Evolutionary conservation across 2,797 vertebrate genomes (phyloP), one percentile per base, ranked within the genome.

Genomic region (Mycteria americana): DNA sequence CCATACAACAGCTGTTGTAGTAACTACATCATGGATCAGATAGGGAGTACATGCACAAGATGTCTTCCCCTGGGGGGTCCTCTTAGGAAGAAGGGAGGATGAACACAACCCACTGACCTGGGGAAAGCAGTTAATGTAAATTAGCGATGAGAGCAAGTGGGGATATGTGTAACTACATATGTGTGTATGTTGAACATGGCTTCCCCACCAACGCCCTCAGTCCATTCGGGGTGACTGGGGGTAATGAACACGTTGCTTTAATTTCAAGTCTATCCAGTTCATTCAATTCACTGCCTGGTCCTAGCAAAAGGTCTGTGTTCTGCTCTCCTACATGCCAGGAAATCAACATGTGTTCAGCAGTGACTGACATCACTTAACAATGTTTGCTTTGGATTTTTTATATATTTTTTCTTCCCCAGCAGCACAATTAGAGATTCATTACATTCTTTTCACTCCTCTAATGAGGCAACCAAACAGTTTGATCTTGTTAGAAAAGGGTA

Each of bases 371-470:
- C 72, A 59, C 23, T 35, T 25, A 37, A 63, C 39, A 84, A 2
- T 17, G 21, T 77, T 82, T 81, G 35, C 19, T 93, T 81, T 84
- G 27, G 33, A 74, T 17, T 67, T 91, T 82, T 74, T 10, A 16
- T 41, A 5, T 31, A 5, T 37, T 69, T 90, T 94, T 89, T 60
- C 48, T 91, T 79, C 54, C 59, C 14, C 45, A 79, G 35, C 56
- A 93, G 53, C 28, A 53, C 51, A 93, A 73, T 94, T 85, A 88
- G 33, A 62, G 43, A 41, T 53, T 88, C 59, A 79, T 73, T 90
- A 63, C 23, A 53, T 85, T 87, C 43, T 88, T 87, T 82, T 67
- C 60, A 51, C 31, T 94, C 33, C 48, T 82, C 24, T 84, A 85
- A 93, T 72, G 84, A 95, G 79, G 59, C 25, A 87, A 81, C 39